Conservation (phyloP, 2,797 vertebrate genomes). For the Gallinago stenura region DNA sequence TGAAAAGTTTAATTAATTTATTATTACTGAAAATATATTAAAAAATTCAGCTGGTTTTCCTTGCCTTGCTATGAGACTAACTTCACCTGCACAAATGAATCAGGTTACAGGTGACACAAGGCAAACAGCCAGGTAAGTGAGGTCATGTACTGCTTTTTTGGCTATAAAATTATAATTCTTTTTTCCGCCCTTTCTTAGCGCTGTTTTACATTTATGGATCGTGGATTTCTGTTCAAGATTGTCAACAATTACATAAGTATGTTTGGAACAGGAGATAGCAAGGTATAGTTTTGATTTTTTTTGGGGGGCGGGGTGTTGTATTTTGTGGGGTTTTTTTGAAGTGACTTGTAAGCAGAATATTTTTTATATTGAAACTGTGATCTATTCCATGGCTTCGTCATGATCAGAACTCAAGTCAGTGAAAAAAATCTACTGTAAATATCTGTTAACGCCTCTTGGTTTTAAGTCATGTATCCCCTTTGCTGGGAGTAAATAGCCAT, state of each 20-base stretch:
- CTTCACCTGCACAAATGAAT: neutral
- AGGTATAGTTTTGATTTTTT: constrained; percentile 81
- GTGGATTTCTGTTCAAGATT: constrained; percentile 95
- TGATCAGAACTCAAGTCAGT: neutral
- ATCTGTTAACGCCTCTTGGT: neutral
- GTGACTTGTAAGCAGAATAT: neutral
- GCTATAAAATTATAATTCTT: neutral
- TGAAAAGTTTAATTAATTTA: neutral
- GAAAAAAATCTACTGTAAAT: neutral
- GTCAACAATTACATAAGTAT: constrained; percentile 94
- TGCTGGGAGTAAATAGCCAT: neutral
- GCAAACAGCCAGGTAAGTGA: neutral
- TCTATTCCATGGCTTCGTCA: neutral
- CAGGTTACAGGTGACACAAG: neutral
- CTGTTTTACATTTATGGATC: constrained; percentile 96
- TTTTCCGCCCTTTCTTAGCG: constrained; percentile 77
- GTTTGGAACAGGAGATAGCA: constrained; percentile 92
- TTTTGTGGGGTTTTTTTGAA: neutral
- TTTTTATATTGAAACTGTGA: neutral
- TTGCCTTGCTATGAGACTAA: neutral
- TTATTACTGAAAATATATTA: neutral
- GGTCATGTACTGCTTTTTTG: neutral
- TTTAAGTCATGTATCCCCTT: neutral
- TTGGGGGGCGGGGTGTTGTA: too few relatives aligned
- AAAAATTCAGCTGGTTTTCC: neutral